A percentile compares a stretch with the other conserved stretches of the same genome.
phyloP scores from a whole-genome alignment of 1,140 invertebrate species.

The Zaprionus vittiger region DNA sequence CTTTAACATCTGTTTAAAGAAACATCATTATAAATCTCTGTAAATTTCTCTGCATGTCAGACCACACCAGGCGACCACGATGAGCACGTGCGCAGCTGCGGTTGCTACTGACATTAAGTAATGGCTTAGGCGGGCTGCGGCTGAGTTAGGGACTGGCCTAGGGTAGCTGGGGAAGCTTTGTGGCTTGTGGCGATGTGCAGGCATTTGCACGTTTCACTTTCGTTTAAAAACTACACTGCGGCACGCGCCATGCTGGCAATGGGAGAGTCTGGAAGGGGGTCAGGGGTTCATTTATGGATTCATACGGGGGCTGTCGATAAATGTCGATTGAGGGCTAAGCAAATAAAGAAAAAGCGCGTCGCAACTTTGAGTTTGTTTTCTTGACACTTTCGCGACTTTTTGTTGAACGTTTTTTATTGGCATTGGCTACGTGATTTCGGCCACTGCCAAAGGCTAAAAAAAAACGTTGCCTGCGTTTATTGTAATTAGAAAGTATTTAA shows the following conservation, averaged over 20 bases:
- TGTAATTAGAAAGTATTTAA: conserved; percentile 83
- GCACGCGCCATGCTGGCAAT: conserved; percentile 41
- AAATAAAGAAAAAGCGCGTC: conserved; percentile 78
- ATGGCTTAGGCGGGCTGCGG: conserved; percentile 11
- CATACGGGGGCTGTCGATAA: conserved; percentile 41
- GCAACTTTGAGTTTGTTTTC: conserved; percentile 55
- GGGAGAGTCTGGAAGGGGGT: not conserved
- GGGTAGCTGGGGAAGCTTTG: not conserved
- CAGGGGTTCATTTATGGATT: conserved; percentile 27
- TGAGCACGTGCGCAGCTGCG: conserved; percentile 34
- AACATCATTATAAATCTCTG: not conserved
- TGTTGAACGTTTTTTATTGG: conserved; percentile 38
- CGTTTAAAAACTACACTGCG: conserved; percentile 41
- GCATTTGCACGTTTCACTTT: conserved; percentile 76
- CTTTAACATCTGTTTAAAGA: not conserved
- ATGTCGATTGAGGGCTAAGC: conserved; percentile 49
- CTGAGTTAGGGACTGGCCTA: not conserved
- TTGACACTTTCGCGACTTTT: conserved; percentile 75
- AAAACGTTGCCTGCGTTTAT: conserved; percentile 69
- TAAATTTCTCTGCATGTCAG: conserved; percentile 5
- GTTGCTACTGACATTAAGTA: conserved; percentile 40
- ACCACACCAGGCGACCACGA: conserved; percentile 25
- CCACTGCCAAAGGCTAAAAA: conserved; percentile 53
- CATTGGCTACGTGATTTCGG: conserved; percentile 77
- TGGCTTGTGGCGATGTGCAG: conserved; percentile 42